Evolutionary conservation across 2,113 vertebrate species (phyloP).

Genomic region (Nipponia nippon): DNA sequence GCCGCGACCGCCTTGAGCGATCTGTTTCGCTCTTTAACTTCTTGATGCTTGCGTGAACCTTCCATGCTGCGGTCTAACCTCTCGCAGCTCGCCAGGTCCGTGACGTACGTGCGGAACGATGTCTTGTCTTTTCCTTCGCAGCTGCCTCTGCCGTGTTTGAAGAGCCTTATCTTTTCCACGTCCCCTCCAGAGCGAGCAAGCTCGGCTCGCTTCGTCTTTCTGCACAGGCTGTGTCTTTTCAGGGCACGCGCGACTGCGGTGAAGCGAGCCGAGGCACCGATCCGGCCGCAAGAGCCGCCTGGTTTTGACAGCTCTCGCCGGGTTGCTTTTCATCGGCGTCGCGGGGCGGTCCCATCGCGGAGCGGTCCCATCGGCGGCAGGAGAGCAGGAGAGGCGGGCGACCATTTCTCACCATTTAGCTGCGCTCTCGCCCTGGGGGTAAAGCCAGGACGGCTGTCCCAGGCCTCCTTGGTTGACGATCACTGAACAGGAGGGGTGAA

Average conservation of each 20-base stretch:
- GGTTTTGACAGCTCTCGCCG: not conserved
- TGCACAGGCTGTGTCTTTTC: not conserved
- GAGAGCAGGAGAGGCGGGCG: not conserved
- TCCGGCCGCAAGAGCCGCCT: not conserved
- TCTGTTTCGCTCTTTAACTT: fast-evolving
- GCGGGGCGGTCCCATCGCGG: fast-evolving
- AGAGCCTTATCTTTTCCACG: fast-evolving
- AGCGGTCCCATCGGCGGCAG: fast-evolving
- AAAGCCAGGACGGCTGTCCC: not conserved
- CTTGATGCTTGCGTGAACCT: fast-evolving
- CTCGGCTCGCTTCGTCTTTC: not conserved
- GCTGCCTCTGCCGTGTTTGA: not conserved
- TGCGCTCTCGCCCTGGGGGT: too few relatives aligned
- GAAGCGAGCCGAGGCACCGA: fast-evolving
- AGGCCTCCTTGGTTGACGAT: not conserved
- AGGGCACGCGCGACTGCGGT: fast-evolving
- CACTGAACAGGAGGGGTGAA: fast-evolving
- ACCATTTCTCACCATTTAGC: fast-evolving
- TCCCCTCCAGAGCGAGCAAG: not conserved
- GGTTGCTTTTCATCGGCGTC: not conserved
- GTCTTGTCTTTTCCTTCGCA: fast-evolving
- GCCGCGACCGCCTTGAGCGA: fast-evolving
- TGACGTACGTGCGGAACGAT: fast-evolving
- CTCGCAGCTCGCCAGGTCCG: not conserved
- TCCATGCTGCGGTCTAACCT: fast-evolving